Conservation (phyloP, 2,888 invertebrate genomes). For the Cepaea hortensis region DNA sequence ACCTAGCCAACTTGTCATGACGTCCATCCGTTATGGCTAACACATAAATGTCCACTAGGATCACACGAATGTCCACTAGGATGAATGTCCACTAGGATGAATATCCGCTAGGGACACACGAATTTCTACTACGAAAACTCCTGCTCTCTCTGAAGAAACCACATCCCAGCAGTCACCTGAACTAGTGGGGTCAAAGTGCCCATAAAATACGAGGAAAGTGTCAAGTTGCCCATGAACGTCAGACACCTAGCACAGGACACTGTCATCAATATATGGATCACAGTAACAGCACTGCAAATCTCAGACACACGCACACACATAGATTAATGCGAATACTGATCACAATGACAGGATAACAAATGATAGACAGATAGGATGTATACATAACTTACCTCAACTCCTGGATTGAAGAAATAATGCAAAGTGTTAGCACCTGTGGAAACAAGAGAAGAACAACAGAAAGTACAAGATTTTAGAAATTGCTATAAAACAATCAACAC, state of each 20-base stretch:
- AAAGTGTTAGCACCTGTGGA: constrained; percentile 70
- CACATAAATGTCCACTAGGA: too few species aligned
- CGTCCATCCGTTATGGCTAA: too few species aligned
- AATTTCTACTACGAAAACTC: too few species aligned
- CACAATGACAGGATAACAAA: neutral
- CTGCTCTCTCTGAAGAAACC: too few species aligned
- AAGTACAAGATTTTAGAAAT: constrained; percentile 17
- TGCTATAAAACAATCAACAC: neutral
- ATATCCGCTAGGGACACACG: too few species aligned
- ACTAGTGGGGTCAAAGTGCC: too few species aligned
- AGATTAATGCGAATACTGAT: too few species aligned
- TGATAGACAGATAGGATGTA: neutral
- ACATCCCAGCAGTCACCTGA: too few species aligned
- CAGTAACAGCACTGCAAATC: neutral
- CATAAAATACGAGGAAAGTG: neutral
- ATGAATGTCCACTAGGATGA: too few species aligned
- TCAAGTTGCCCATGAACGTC: neutral
- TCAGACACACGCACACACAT: neutral
- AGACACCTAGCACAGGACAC: neutral
- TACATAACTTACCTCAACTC: constrained; percentile 65
- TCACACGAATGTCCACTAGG: too few species aligned
- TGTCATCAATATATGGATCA: neutral
- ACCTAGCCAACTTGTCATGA: too few species aligned
- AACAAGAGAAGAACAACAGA: constrained; percentile 14
- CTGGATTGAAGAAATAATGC: constrained; percentile 72